Evolutionary conservation across 2,888 invertebrate genomes (phyloP).

Genomic region (Sthenelais limicola): DNA sequence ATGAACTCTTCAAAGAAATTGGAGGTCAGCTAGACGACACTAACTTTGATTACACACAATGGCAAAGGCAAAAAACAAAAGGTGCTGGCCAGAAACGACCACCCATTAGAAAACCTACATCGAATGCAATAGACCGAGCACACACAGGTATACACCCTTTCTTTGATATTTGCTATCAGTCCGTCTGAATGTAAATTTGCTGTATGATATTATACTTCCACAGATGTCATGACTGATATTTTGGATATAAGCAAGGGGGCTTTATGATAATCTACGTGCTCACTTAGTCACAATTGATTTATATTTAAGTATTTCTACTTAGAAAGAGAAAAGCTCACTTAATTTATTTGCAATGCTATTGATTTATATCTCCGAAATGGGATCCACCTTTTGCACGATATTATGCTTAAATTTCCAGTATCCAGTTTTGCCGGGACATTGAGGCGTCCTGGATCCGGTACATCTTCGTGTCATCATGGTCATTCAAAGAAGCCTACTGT

Average conservation of each 20-base stretch:
- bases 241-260: no score
- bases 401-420: conserved; percentile 2
- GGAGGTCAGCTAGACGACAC: conserved; percentile 49
- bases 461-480: conserved; percentile 35
- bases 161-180: no score
- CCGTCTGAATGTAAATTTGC: no score
- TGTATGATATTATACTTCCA: no score
- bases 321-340: no score
- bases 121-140: conserved; percentile 9
- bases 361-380: no score
- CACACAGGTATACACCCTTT: conserved; percentile 36
- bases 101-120: conserved; percentile 7
- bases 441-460: conserved; percentile 7
- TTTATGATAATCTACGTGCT: no score
- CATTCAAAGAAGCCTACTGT: conserved; percentile 11
- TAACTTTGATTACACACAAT: conserved; percentile 51
- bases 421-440: conserved; percentile 13
- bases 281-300: no score
- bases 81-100: conserved; percentile 4
- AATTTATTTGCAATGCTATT: no score
- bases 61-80: conserved; percentile 46
- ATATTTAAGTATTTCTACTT: no score
- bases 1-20: conserved; percentile 49
- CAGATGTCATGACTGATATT: no score
- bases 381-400: no score